phyloP scores from a whole-genome alignment of 2,113 vertebrate genomes.

The Phylloscopus trochilus region DNA sequence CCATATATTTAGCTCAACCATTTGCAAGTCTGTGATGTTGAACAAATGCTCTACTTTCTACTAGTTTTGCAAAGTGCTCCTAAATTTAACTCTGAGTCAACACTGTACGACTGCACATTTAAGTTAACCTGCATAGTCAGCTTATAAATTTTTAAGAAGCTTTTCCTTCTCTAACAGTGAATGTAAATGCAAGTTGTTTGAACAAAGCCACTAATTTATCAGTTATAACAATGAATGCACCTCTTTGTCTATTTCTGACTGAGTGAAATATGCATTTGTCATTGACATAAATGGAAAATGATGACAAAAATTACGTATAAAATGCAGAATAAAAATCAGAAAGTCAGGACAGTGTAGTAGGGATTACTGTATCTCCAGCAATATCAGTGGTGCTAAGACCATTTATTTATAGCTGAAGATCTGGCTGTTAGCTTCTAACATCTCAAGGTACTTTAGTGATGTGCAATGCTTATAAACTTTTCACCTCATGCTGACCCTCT shows the following conservation, averaged over 20 bases:
- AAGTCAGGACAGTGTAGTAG: background rate
- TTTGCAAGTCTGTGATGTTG: slow-evolving; percentile 44
- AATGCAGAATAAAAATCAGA: slow-evolving; percentile 17
- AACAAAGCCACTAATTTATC: slow-evolving; percentile 59
- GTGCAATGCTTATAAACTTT: background rate
- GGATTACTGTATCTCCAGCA: background rate
- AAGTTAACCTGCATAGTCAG: slow-evolving; percentile 65
- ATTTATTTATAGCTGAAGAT: background rate
- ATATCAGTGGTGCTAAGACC: rapidly evolving
- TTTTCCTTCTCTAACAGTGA: slow-evolving; percentile 16
- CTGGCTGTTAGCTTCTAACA: background rate
- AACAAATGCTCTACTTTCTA: slow-evolving; percentile 48
- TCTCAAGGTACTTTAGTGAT: background rate
- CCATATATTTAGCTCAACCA: slow-evolving; percentile 56
- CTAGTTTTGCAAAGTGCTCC: slow-evolving; percentile 50
- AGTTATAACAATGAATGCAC: slow-evolving; percentile 29
- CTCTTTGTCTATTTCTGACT: background rate
- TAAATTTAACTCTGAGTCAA: slow-evolving; percentile 68
- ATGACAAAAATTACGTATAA: background rate
- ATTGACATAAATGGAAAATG: background rate
- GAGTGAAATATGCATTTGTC: background rate
- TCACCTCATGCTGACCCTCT: background rate
- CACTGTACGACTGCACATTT: slow-evolving; percentile 20
- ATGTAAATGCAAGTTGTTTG: slow-evolving; percentile 52
- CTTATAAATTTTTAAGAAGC: slow-evolving; percentile 63